Conservation (phyloP, 2,113 vertebrate genomes). For the Corapipo altera region DNA sequence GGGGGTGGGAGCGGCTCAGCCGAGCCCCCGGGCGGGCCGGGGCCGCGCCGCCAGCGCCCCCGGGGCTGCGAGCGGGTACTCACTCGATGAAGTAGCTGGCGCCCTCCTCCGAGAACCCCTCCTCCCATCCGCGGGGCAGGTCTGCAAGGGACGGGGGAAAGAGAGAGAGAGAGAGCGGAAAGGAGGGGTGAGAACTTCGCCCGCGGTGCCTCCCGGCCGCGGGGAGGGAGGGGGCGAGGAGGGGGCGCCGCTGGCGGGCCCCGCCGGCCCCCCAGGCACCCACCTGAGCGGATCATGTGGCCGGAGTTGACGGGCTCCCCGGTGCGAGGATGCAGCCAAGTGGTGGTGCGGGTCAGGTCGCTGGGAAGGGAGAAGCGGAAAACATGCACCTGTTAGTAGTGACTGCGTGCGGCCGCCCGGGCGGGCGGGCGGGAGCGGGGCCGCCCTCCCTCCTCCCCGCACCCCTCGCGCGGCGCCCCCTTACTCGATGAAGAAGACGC, state of each 20-base stretch:
- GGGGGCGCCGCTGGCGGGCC: neutral
- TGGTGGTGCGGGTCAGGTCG: conserved; percentile 85
- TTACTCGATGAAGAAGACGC: conserved; percentile 95
- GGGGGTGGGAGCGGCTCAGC: neutral
- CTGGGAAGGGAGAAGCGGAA: conserved; percentile 76
- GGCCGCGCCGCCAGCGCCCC: neutral
- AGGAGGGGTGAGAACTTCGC: neutral
- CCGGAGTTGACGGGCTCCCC: conserved; percentile 96
- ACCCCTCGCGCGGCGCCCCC: neutral
- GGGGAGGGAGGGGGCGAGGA: no score
- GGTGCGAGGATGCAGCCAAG: conserved; percentile 95
- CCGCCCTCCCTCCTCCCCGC: neutral
- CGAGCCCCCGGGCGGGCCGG: neutral
- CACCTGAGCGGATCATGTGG: conserved; percentile 98
- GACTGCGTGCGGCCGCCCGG: neutral
- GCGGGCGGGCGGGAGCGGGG: neutral
- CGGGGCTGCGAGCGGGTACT: conserved; percentile 66
- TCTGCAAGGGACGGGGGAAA: conserved; percentile 68
- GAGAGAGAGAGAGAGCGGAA: neutral
- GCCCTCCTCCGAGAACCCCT: conserved; percentile 95
- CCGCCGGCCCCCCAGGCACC: neutral
- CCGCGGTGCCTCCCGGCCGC: neutral
- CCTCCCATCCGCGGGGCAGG: conserved; percentile 95
- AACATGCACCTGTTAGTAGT: conserved; percentile 75
- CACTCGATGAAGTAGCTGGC: conserved; percentile 99